A percentile compares a stretch with the other conserved stretches of the same genome.
These are phyloP conservation scores for Scatophagus argus DNA, from an alignment of 2,113 vertebrate genomes.

Conservation along the genomic window DNA sequence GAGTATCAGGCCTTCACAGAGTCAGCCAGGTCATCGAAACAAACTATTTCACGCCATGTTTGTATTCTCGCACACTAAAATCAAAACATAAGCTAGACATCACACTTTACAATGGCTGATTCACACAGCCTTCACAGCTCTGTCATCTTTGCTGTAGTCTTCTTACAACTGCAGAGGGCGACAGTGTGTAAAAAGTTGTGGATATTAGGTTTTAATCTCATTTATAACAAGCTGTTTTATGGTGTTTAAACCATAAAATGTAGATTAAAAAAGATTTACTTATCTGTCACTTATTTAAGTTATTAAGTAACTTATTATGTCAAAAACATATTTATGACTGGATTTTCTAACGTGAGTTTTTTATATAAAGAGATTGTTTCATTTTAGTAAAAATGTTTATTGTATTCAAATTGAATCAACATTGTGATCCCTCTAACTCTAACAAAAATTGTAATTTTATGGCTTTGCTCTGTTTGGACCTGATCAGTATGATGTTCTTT, in stretches of 20 bases:
- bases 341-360: neutral
- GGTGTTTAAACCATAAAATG: neutral
- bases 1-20: conserved; percentile 4
- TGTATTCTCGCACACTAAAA: conserved; percentile 28
- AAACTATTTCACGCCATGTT: conserved; percentile 25
- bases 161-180: conserved; percentile 3
- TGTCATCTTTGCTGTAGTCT: neutral
- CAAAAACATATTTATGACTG: neutral
- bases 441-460: neutral
- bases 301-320: too few species aligned
- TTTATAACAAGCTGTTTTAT: neutral
- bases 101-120: conserved; percentile 34
- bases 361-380: neutral
- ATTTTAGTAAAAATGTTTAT: neutral
- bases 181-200: neutral
- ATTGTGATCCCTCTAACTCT: neutral
- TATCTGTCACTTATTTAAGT: too few species aligned
- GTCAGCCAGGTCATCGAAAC: conserved; percentile 2
- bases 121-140: conserved; percentile 24
- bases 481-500: neutral
- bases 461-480: neutral
- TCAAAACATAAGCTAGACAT: conserved; percentile 45
- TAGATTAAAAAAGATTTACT: neutral
- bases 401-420: neutral
- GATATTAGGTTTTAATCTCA: neutral